Percentiles rank a stretch among this genome's conserved stretches.
phyloP scores from a whole-genome alignment of 2,888 invertebrate species.

The Drosophila cracens region DNA sequence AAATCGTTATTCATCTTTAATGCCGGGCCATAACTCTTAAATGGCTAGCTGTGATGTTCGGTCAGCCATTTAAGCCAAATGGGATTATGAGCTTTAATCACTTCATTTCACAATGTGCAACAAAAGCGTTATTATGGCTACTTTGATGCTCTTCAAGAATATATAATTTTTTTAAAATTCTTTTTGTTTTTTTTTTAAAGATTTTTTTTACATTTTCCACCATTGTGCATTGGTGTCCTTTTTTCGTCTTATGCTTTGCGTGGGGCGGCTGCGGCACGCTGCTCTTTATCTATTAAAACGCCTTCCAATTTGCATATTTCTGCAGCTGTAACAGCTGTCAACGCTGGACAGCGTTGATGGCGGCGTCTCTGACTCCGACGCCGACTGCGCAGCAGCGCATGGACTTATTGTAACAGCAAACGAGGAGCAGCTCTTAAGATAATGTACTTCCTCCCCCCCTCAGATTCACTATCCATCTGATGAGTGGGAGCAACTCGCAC shows the following conservation, averaged over 20 bases:
- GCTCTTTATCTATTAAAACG: constrained; percentile 81
- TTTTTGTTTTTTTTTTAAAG: constrained; percentile 19
- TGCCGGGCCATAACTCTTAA: constrained; percentile 6
- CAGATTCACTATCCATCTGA: constrained; percentile 28
- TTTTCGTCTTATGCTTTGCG: constrained; percentile 72
- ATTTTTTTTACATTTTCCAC: constrained; percentile 57
- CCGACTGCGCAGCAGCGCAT: constrained; percentile 38
- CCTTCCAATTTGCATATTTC: constrained; percentile 81
- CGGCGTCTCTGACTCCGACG: constrained; percentile 17
- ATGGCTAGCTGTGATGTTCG: constrained; percentile 19
- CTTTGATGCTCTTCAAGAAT: constrained; percentile 26
- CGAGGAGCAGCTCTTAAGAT: constrained; percentile 68
- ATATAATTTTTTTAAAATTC: neutral
- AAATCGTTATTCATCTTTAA: constrained; percentile 1
- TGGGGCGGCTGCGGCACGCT: constrained; percentile 62
- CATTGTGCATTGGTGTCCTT: constrained; percentile 64
- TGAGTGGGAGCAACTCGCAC: constrained; percentile 51
- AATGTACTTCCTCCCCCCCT: constrained; percentile 58
- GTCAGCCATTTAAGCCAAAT: constrained; percentile 57
- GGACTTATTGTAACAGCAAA: constrained; percentile 72
- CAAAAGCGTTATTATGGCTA: constrained; percentile 69
- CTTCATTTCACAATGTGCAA: constrained; percentile 73
- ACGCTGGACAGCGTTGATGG: constrained; percentile 67
- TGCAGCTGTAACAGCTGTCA: constrained; percentile 81
- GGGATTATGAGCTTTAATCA: constrained; percentile 73